Evolutionary conservation across 1,140 invertebrate genomes (phyloP), one percentile per base, ranked within the genome.

Genomic region (Probaryconus sp.): DNA sequence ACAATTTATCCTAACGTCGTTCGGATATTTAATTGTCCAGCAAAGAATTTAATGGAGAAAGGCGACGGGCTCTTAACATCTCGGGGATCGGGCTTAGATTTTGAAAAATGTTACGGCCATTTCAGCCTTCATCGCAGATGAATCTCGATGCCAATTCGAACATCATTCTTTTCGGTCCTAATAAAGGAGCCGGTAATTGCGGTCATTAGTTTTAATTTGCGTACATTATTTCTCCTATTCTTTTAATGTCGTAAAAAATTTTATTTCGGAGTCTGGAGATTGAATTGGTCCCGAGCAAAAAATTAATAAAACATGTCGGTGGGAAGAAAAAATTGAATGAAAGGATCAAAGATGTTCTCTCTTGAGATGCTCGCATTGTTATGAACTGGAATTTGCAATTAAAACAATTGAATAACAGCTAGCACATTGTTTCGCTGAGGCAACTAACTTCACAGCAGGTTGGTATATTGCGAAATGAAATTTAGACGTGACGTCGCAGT

Each of bases 1-100:
- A 69, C 76, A 69, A 78, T 78, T 78, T 77, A 77, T 71, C 67
- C 70, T 74, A 47, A 42, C 65, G 76, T 77, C 71, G 61, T 67
- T 65, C 53, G 69, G 70, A 72, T 72, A 65, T 77, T 77, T 77
- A 77, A 77, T 77, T 77, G 76, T 77, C 67, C 71, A 21, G 37
- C 47, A 16, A 61, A 74, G 63, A 74, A 74, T 74, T 74, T 74
- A 40, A 74, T 38, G 70, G 70, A 50, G 63, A 56, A 63, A 68
- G 42, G 48, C 20, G 13, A 28, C 16, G 5, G 14, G 18, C 17
- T 60, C 31, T 10, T 35, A 28, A 53, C 11, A 17, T 30, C 14
- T 38, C 11, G 18, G 13, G 13, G 17, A 63, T 40, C 42, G 24
- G 3, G 3, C 37, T n/a, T 9, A 26, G 30, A 47, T 60, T 58